These are phyloP conservation scores for Achlya flavicornis DNA, from an alignment of 2,888 invertebrate genomes.

Conservation along the genomic window DNA sequence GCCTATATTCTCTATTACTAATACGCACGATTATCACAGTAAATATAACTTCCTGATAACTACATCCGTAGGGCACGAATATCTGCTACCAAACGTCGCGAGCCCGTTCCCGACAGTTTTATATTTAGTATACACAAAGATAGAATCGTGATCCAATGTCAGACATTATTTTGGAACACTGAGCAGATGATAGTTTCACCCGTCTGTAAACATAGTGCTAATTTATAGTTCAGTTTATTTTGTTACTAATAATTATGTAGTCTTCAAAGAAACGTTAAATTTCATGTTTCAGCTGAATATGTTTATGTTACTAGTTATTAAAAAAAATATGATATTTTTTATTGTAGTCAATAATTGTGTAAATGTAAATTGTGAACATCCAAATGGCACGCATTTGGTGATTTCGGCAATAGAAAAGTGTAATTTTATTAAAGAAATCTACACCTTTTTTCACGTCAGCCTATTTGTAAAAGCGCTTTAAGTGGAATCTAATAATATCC, in stretches of 20 bases:
- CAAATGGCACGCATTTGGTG: background rate
- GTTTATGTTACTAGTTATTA: background rate
- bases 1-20: too few species aligned
- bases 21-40: too few species aligned
- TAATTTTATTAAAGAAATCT: too few species aligned
- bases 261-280: constrained; percentile 7
- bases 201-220: constrained; percentile 33
- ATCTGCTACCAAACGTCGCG: background rate
- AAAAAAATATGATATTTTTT: background rate
- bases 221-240: constrained; percentile 22
- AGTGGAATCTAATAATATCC: too few species aligned
- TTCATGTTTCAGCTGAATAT: background rate
- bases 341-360: background rate
- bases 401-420: background rate
- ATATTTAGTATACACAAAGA: constrained; percentile 34
- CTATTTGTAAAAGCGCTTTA: too few species aligned
- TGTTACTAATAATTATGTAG: background rate
- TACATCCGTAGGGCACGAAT: background rate
- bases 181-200: constrained; percentile 47
- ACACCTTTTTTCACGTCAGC: too few species aligned
- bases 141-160: constrained; percentile 57
- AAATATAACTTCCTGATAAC: too few species aligned
- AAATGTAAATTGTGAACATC: background rate
- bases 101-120: constrained; percentile 21
- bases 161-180: constrained; percentile 56